Base-by-base conservation (phyloP, 2,888 invertebrate species). In the Plagodis pulveraria region DNA sequence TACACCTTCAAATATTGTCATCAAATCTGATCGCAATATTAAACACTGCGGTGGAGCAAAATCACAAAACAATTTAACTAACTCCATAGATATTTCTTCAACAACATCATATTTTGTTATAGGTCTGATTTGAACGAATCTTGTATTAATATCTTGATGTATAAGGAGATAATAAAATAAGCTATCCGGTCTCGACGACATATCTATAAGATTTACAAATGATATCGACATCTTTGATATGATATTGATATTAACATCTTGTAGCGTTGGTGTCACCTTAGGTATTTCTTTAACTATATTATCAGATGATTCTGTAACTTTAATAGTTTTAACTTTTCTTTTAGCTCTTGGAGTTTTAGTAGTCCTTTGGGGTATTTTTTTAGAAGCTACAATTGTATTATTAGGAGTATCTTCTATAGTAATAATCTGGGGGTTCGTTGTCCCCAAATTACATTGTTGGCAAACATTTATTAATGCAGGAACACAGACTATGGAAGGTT, bases 11-110 rank as follows among this genome's bases (percentile, higher is more conserved):
- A 59, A 50, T 6, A 43, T 0, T n/a, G 34, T 0, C 33, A 47
- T 35, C n/a, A 42, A 43, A 0, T 43, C 5, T 6, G 6, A 11
- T 0, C n/a, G n/a, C 1, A 50, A 46, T 0, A 50, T 8, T 8
- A 59, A 5, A 0, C n/a, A 38, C 5, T 50, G 6, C 5, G 50
- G 50, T 0, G 43, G 36, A 11, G 22, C 4, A 6, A 51, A 50
- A 38, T 59, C 59, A 12, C 11, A 12, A 35, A 59, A 50, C n/a
- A 59, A 6, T 11, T 47, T 59, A 2, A 55, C 9, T 5, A 59
- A 9, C 8, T 59, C 59, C 49, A 59, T 40, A 7, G 50, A 10
- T 2, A 59, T 33, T 43, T 59, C 55, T 6, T 32, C 33, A 4
- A 11, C 5, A 6, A 54, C 1, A 47, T 59, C 9, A 0, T 11